phyloP scores from a whole-genome alignment of 2,113 vertebrate species.

The Chlamydotis undulata region DNA sequence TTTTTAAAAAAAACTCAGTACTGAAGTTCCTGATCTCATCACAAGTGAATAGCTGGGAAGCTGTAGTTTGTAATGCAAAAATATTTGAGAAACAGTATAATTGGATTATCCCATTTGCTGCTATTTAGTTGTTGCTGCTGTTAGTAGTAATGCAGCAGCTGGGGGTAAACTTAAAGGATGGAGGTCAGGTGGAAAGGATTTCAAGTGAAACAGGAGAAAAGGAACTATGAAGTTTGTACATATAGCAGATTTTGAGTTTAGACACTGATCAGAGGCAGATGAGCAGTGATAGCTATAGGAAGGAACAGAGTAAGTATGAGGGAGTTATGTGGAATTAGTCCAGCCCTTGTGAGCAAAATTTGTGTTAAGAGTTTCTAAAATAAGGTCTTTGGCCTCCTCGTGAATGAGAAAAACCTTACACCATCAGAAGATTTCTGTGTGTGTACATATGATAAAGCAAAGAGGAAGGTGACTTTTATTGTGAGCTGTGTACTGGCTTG shows the following conservation, averaged over 20 bases:
- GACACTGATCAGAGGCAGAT: background rate
- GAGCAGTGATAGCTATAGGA: background rate
- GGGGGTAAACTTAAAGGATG: background rate
- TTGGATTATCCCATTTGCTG: background rate
- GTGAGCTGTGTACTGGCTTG: background rate
- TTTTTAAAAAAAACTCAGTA: background rate
- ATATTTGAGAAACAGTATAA: background rate
- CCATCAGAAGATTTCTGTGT: background rate
- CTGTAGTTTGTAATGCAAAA: background rate
- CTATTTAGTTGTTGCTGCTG: background rate
- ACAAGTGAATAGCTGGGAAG: background rate
- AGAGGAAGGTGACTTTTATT: background rate
- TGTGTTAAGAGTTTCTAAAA: background rate
- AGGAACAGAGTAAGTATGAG: background rate
- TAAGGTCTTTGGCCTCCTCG: background rate
- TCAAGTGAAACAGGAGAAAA: background rate
- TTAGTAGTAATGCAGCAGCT: background rate
- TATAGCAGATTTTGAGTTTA: background rate
- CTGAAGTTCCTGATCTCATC: background rate
- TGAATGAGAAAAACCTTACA: background rate
- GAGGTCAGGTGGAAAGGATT: background rate
- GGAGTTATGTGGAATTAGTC: background rate
- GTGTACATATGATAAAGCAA: background rate
- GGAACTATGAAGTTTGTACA: background rate
- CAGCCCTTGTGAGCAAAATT: background rate